phyloP scores from a whole-genome alignment of 1,140 invertebrate genomes.

The Hylyphantes graminicola region DNA sequence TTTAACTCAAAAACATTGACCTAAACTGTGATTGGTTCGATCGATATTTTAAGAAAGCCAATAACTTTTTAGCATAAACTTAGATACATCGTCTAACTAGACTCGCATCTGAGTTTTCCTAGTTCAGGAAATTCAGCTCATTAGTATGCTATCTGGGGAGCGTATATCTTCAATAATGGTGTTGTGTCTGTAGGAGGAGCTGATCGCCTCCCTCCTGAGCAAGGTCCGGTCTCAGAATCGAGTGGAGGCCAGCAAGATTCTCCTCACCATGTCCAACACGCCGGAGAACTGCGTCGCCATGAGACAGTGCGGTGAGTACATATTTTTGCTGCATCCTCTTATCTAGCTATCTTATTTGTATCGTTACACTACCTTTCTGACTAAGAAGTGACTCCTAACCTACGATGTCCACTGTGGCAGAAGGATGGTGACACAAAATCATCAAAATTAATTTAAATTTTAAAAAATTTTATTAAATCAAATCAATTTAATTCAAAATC shows the following conservation, averaged over 20 bases:
- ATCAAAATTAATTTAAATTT: too few relatives aligned
- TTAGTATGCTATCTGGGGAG: too few relatives aligned
- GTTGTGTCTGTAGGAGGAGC: conserved; percentile 77
- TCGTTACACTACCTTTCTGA: neutral
- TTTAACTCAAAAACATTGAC: too few relatives aligned
- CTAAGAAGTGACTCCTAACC: neutral
- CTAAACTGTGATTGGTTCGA: too few relatives aligned
- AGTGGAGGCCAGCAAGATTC: conserved; percentile 83
- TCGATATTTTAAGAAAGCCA: too few relatives aligned
- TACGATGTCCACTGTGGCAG: neutral
- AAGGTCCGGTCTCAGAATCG: conserved; percentile 87
- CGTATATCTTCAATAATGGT: neutral
- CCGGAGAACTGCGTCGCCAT: conserved; percentile 81
- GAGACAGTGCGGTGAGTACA: conserved; percentile 59
- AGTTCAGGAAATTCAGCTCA: too few relatives aligned
- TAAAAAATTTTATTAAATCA: too few relatives aligned
- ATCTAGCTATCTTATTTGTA: neutral
- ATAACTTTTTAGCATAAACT: too few relatives aligned
- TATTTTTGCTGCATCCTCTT: neutral
- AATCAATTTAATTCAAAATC: too few relatives aligned
- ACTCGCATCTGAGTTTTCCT: too few relatives aligned
- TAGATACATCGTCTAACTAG: too few relatives aligned
- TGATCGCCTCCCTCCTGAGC: conserved; percentile 90
- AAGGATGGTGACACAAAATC: too few relatives aligned
- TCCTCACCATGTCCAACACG: conserved; percentile 89